These are phyloP conservation scores for Diadophis punctatus DNA, from an alignment of 2,113 vertebrate species.

Conservation along the genomic window DNA sequence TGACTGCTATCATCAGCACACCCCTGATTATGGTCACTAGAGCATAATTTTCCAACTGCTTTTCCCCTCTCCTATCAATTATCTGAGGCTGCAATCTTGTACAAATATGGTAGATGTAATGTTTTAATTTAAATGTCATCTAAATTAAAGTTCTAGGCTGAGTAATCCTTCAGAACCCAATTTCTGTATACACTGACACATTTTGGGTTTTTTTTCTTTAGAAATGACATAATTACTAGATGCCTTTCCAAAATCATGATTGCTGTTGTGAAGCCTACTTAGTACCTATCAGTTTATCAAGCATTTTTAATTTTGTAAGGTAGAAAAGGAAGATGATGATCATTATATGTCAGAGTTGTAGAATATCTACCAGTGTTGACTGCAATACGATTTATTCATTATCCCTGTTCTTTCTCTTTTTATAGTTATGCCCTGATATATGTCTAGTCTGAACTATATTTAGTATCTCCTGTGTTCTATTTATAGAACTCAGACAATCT, in stretches of 20 bases:
- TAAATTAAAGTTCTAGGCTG: background rate
- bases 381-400: background rate
- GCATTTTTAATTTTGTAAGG: background rate
- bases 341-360: background rate
- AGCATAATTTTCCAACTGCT: background rate
- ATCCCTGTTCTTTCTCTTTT: background rate
- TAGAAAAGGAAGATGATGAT: background rate
- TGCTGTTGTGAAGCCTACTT: background rate
- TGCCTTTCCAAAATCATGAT: background rate
- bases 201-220: background rate
- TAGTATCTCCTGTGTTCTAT: conserved; percentile 31
- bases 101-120: background rate
- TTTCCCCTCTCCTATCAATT: background rate
- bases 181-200: conserved; percentile 11
- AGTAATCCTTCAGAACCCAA: background rate
- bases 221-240: background rate
- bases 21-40: background rate
- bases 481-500: conserved; percentile 36
- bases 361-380: background rate
- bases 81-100: background rate
- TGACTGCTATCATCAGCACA: background rate
- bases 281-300: background rate
- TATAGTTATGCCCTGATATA: conserved; percentile 18
- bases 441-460: conserved; percentile 32
- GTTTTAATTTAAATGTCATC: background rate